Evolutionary conservation across 2,113 vertebrate genomes (phyloP).

Genomic region (Pedionomus torquatus): DNA sequence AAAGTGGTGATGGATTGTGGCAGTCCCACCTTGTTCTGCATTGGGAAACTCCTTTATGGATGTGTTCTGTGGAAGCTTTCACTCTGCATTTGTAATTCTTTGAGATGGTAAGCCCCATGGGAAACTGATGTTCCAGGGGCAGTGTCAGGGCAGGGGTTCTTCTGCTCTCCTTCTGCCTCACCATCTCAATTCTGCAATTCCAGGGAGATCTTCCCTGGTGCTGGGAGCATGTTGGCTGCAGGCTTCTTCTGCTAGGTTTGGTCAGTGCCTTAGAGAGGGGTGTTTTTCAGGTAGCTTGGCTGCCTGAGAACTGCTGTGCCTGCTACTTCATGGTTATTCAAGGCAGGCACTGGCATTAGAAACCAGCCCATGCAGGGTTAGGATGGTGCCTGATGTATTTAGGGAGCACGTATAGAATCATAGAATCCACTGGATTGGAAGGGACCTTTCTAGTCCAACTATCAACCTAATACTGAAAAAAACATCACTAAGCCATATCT

Average conservation of each 20-base stretch:
- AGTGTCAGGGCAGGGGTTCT: not conserved
- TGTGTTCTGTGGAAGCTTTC: not conserved
- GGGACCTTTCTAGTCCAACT: not conserved
- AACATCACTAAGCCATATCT: not conserved
- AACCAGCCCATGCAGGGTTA: not conserved
- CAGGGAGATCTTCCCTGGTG: not conserved
- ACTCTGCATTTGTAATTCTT: not conserved
- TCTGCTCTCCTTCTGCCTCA: not conserved
- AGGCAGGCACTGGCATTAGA: not conserved
- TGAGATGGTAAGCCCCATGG: not conserved
- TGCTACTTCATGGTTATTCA: not conserved
- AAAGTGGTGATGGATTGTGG: not conserved
- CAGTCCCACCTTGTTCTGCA: fast-evolving
- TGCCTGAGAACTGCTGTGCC: not conserved
- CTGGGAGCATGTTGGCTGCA: fast-evolving
- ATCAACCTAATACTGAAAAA: not conserved
- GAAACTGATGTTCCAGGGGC: not conserved
- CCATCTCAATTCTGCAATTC: not conserved
- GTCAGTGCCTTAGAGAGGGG: not conserved
- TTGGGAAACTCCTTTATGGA: not conserved
- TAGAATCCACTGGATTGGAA: not conserved
- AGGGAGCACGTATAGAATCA: not conserved
- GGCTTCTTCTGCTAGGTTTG: not conserved
- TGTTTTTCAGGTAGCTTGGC: not conserved
- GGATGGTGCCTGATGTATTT: not conserved